Percentiles rank a stretch among this genome's conserved stretches.
Conservation (phyloP, 2,113 vertebrate genomes). For the Rhagologus leucostigma region DNA sequence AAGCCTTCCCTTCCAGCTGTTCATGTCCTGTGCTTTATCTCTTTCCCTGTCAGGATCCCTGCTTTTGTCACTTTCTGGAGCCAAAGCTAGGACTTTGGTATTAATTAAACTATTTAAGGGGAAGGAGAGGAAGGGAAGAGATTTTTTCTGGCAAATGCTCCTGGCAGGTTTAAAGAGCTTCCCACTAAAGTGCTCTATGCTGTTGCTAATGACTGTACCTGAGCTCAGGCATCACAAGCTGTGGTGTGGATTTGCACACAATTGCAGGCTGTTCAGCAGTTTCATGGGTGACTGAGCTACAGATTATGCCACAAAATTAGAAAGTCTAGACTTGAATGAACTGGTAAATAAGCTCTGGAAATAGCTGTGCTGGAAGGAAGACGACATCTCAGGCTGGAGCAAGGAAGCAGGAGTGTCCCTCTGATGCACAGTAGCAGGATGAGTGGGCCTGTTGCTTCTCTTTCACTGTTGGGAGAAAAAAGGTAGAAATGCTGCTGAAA, state of each 20-base stretch:
- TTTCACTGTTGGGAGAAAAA: neutral
- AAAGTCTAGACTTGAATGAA: slow-evolving; percentile 8
- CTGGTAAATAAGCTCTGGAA: neutral
- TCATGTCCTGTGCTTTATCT: fast-evolving
- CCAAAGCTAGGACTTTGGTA: neutral
- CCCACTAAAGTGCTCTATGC: neutral
- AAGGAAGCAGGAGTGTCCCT: neutral
- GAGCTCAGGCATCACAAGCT: neutral
- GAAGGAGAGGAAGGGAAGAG: neutral
- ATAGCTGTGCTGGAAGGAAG: neutral
- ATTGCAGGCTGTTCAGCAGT: neutral
- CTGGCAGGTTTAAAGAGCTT: neutral
- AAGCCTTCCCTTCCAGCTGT: neutral
- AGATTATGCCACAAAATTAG: slow-evolving; percentile 24
- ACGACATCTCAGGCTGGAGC: neutral
- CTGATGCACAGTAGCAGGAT: neutral
- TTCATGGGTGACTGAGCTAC: slow-evolving; percentile 46
- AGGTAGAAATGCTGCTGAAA: neutral
- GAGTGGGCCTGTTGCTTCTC: neutral
- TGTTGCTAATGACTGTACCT: neutral
- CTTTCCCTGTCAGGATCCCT: neutral
- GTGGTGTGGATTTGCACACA: neutral
- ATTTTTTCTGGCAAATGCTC: neutral
- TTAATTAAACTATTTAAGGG: neutral
- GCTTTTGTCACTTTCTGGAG: neutral